Conservation (phyloP, 2,888 invertebrate species). For the Diaprepes abbreviatus region DNA sequence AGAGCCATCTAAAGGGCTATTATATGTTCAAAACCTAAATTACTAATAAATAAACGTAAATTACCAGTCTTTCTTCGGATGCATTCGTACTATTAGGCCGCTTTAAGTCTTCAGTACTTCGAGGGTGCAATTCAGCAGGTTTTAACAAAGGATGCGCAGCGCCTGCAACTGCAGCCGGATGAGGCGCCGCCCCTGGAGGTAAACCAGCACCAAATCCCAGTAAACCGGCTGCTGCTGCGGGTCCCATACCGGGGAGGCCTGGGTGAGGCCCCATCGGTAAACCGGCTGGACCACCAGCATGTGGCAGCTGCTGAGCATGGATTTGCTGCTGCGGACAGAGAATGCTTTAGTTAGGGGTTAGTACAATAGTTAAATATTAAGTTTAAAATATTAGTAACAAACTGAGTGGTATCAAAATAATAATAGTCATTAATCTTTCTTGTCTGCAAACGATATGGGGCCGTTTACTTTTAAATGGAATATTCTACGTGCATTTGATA, state of each 20-base stretch:
- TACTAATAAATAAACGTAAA: neutral
- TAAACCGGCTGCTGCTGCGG: constrained; percentile 59
- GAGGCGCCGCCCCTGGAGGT: constrained; percentile 59
- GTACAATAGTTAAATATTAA: neutral
- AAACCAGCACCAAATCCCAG: constrained; percentile 60
- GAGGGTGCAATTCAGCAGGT: constrained; percentile 63
- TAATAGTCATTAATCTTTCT: too few relatives aligned
- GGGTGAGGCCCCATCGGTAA: constrained; percentile 66
- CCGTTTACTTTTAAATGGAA: too few relatives aligned
- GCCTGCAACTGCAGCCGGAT: constrained; percentile 59
- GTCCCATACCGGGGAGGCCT: constrained; percentile 65
- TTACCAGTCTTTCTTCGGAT: constrained; percentile 67
- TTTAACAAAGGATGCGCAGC: constrained; percentile 65
- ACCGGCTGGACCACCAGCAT: constrained; percentile 63
- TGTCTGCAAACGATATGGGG: too few relatives aligned
- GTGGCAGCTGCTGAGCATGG: constrained; percentile 67
- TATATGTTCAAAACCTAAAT: neutral
- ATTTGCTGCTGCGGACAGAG: constrained; percentile 64
- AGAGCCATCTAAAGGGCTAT: neutral
- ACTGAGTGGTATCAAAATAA: too few relatives aligned
- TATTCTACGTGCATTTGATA: too few relatives aligned
- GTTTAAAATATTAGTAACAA: too few relatives aligned
- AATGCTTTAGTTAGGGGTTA: constrained; percentile 13
- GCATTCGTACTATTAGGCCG: constrained; percentile 64
- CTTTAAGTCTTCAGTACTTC: constrained; percentile 62